Evolutionary conservation across 2,888 invertebrate species (phyloP), one percentile per base, ranked within the genome.

Genomic region (Seladonia tumulorum): DNA sequence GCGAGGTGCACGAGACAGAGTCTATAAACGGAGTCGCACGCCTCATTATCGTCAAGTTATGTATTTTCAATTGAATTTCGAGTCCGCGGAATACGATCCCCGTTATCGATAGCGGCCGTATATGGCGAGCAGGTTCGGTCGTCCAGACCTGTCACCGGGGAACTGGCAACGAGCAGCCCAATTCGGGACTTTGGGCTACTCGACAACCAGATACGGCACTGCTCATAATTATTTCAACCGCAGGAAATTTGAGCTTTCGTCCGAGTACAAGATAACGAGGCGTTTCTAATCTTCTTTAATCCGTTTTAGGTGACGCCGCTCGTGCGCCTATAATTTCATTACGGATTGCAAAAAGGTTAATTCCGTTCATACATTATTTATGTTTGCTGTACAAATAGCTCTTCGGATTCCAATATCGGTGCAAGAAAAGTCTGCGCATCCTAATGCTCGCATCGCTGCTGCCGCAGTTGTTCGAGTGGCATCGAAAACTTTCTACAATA

Each of bases 41-140:
- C 75, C 86, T 87, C 82, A 86, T 87, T 87, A 87, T 86, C 87
- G 76, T 82, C 42, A 79, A 82, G 77, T 82, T 87, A 87, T 82
- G 82, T 86, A 86, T 82, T 80, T 71, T 76, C 76, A 76, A 82
- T 87, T 49, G 74, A 79, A 47, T 70, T 76, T 72, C 75, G 70
- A 80, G 60, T 76, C 76, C 79, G 22, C 78, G 82, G 79, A 76
- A 76, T 71, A 45, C 78, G n/a, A 7, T 42, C n/a, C 72, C 79
- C 76, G 85, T 86, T 86, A 85, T 85, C 79, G 66, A 75, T 29
- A 22, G 39, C 47, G 35, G 49, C 75, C 77, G 49, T 71, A 71
- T 42, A 57, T 45, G 81, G 74, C 45, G 49, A 49, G 47, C 25
- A 16, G 53, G 42, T 7, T 35, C 39, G 49, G 16, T 5, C 35